These are phyloP conservation scores for Amphiprion clarkii DNA, from an alignment of 2,797 vertebrate species.

Conservation along the genomic window DNA sequence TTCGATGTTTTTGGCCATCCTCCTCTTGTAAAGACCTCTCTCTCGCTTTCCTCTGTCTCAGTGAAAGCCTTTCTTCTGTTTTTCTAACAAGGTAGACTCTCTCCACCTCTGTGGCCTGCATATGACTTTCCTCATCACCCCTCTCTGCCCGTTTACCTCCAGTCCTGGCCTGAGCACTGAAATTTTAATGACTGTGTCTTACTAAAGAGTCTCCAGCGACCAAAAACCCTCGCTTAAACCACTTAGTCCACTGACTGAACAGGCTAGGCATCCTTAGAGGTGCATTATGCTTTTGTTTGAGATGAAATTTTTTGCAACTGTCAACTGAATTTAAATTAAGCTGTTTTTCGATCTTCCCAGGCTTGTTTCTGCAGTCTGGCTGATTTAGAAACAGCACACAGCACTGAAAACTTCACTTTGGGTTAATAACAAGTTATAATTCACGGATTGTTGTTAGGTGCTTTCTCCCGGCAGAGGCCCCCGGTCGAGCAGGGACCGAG, in stretches of 20 bases:
- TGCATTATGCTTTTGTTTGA: slow-evolving; percentile 57
- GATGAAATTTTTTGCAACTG: slow-evolving; percentile 30
- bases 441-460: slow-evolving; percentile 48
- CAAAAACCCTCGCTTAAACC: slow-evolving; percentile 63
- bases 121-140: slow-evolving; percentile 39
- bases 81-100: neutral
- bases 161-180: slow-evolving; percentile 60
- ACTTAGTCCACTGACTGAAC: slow-evolving; percentile 69
- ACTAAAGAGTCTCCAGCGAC: slow-evolving; percentile 72
- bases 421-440: slow-evolving; percentile 60
- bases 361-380: slow-evolving; percentile 12
- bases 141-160: slow-evolving; percentile 47
- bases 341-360: neutral
- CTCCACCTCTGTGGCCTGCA: slow-evolving; percentile 1
- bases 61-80: neutral
- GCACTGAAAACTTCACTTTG: slow-evolving; percentile 34
- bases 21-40: slow-evolving; percentile 1
- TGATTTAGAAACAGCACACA: slow-evolving; percentile 46
- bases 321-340: slow-evolving; percentile 48
- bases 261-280: slow-evolving; percentile 44
- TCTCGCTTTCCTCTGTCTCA: slow-evolving; percentile 20
- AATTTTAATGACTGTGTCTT: slow-evolving; percentile 75
- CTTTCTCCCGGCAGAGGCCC: slow-evolving; percentile 37
- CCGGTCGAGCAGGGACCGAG: slow-evolving; percentile 10
- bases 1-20: slow-evolving; percentile 29